Evolutionary conservation across 1,140 invertebrate genomes (phyloP).

Genomic region (Panonychus citri): DNA sequence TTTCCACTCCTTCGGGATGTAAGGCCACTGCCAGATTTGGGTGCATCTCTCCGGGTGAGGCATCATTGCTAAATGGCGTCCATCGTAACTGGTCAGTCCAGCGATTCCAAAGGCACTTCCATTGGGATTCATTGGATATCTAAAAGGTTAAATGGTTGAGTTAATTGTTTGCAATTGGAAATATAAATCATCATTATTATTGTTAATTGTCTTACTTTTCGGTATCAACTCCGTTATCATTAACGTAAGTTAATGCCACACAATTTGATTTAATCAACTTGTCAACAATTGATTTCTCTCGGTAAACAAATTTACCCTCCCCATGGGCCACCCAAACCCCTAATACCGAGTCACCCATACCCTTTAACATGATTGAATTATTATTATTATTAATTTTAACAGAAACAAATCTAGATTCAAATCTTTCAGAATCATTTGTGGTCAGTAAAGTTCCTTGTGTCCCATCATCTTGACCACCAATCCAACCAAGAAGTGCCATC

Average conservation of each 20-base stretch:
- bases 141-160: background rate
- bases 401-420: conserved; percentile 72
- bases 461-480: conserved; percentile 13
- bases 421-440: conserved; percentile 64
- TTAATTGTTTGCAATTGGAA: background rate
- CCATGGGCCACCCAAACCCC: conserved; percentile 94
- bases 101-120: conserved; percentile 62
- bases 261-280: conserved; percentile 35
- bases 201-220: background rate
- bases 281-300: conserved; percentile 26
- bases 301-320: conserved; percentile 50
- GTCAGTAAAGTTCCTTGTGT: conserved; percentile 42
- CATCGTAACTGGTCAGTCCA: conserved; percentile 62
- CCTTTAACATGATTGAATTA: conserved; percentile 57
- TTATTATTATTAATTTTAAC: conserved; percentile 42
- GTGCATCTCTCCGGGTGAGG: conserved; percentile 69
- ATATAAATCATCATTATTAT: too few species aligned
- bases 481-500: conserved; percentile 46
- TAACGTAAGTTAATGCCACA: conserved; percentile 52
- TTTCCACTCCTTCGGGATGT: conserved; percentile 31
- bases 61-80: conserved; percentile 88
- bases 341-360: conserved; percentile 55
- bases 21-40: conserved; percentile 54
- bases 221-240: conserved; percentile 36
- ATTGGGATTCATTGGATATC: conserved; percentile 82